Base-by-base conservation (phyloP, 2,888 invertebrate species). In the Leucania comma region DNA sequence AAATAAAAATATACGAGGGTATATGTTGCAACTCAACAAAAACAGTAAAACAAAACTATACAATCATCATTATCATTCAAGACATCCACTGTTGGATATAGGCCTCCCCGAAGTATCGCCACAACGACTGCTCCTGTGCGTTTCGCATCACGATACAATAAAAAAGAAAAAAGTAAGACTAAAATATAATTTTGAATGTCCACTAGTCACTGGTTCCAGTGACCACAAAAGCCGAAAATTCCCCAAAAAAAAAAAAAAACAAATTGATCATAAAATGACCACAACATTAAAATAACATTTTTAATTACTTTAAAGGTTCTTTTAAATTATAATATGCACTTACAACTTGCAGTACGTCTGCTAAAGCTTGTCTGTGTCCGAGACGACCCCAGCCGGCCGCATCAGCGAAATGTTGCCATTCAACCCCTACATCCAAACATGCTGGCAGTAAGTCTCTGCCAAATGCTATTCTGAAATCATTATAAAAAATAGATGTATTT, bases 341-440 rank as follows among this genome's bases (percentile, higher is more conserved):
- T 42, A 83, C 82, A 20, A 81, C 81, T 82, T 83, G 82, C 24
- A 83, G 32, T 1, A 60, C 72, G 32, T 83, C 80, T 26, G 83
- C 79, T 53, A 83, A 62, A 14, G 32, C 35, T 9, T 69, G 62
- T 3, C 54, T 69, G 32, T 74, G 70, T 0, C 83, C 83, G 6
- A 81, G 56, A 14, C 71, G 79, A 0, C 83, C 83, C 83, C 83
- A 83, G 0, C 83, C 83, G 1, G 80, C 61, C 1, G 81, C 83
- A 12, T 68, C 75, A 9, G 75, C 83, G 0, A 0, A 10, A 0
- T 0, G 0, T 22, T 53, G 46, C 24, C 1, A 17, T 17, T 61
- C 17, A 4, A 6, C 9, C 3, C 64, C 66, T 12, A 22, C 29
- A 32, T 75, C 61, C 14, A 83, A n/a, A 38, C 83, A 83, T 0